Evolutionary conservation across 2,888 invertebrate species (phyloP), one percentile per base, ranked within the genome.

Genomic region (Cataglyphis cursor): DNA sequence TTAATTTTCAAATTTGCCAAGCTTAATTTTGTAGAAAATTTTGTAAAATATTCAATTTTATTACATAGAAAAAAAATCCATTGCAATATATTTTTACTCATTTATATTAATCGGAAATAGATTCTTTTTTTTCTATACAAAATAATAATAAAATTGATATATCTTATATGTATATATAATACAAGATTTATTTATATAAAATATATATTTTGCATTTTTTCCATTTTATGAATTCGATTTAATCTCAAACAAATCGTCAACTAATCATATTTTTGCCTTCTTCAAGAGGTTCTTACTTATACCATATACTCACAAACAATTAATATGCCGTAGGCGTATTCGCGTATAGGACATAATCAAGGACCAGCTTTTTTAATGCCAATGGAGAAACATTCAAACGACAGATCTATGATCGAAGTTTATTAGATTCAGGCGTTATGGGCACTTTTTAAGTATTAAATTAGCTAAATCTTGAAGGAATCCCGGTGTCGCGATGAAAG

Each of bases 381-480:
- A 21, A 54, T 12, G 54, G 31, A 28, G 59, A 35, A 80, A 59
- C 68, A 61, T 68, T 59, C 44, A 70, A 35, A 59, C n/a, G 44
- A 64, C 57, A 48, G 31, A 44, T 68, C 24, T 80, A 70, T 44
- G 70, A 80, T 70, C 59, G 35, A 80, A 80, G 70, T 80, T 80
- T 80, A 70, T 80, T 80, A 80, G 44, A 80, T 80, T 70, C 57
- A 59, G 38, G 59, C 18, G 57, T 80, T 68, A 70, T 44, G 54
- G 76, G 21, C 44, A 35, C 59, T 68, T 48, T 48, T 59, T 31
- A 68, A 68, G n/a, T 41, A 68, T 15, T 68, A 78, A 78, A 68
- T 78, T 78, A 78, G 68, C 59, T 78, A 68, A 78, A 78, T 78
- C 78, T 68, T 68, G 12, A 24, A 44, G 68, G 59, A 78, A 78